phyloP scores from a whole-genome alignment of 2,113 vertebrate genomes.

The Actinemys pallida region DNA sequence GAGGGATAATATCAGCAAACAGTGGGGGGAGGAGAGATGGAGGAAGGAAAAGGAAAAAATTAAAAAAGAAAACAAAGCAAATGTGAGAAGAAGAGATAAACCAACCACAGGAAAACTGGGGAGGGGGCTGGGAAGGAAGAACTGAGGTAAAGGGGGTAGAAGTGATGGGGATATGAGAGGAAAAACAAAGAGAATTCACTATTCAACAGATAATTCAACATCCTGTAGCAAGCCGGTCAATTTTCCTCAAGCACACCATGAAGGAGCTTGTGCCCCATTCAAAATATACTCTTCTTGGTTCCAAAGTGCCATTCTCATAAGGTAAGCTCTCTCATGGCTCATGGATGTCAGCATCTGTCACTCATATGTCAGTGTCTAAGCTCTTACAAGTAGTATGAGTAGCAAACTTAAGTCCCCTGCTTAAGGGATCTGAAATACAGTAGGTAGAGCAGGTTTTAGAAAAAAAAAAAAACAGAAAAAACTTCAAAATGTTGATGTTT shows the following conservation, averaged over 20 bases:
- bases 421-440: neutral
- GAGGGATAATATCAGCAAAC: neutral
- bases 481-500: neutral
- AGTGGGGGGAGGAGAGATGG: neutral
- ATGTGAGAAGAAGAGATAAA: neutral
- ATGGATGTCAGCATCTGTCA: neutral
- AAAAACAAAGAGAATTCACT: neutral
- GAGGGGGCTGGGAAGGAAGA: neutral
- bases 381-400: neutral
- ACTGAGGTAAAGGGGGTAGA: neutral
- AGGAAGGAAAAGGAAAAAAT: neutral
- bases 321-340: neutral
- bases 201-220: neutral
- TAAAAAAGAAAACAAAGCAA: neutral
- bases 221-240: neutral
- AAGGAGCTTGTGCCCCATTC: too few species aligned
- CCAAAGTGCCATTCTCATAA: neutral
- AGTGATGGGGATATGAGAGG: neutral
- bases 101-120: neutral
- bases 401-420: neutral
- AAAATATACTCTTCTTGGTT: neutral
- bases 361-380: neutral
- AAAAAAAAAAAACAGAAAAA: constrained; percentile 3
- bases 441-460: neutral
- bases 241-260: neutral